Evolutionary conservation across 2,888 invertebrate species (phyloP), one percentile per base, ranked within the genome.

Genomic region (Alsophila aescularia): DNA sequence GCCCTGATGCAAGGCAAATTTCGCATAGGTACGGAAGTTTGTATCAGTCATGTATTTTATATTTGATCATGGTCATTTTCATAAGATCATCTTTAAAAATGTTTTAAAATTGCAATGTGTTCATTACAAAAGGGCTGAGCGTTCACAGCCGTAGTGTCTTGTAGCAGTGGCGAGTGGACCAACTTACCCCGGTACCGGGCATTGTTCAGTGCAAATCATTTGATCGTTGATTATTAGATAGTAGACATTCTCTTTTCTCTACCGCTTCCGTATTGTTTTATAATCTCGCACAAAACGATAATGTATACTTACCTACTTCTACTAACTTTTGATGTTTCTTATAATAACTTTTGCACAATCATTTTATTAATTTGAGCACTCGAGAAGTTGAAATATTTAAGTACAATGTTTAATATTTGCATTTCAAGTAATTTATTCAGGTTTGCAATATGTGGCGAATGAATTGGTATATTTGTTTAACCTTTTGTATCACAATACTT

Each of bases 401-500:
- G 63, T 63, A 66, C 63, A 63, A 65, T 65, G 55, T 61, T 61
- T 58, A 47, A 43, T 57, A 61, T 54, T 47, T 66, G 65, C 65
- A 66, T 66, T 66, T 66, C 58, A 45, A 53, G 47, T 66, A 56
- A 60, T 50, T 58, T 66, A 60, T 61, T 63, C 52, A 31, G 43
- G n/a, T 42, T 52, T 53, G 31, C 47, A 40, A 44, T 42, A 13
- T 43, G 53, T 64, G 60, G 55, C 62, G 50, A 45, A 53, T 58
- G 58, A 60, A 60, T 54, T 64, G 60, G 54, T 65, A 48, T 54
- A 52, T 54, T 60, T 59, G 60, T 60, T 60, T 60, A 60, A 68
- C 52, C 51, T 58, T 63, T 64, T 69, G 64, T 70, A 71, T 73
- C 66, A 73, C 72, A 72, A 69, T 67, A n/a, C n/a, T n/a, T 18